These are phyloP conservation scores for Plebejus argus DNA, from an alignment of 2,888 invertebrate species.

Conservation along the genomic window DNA sequence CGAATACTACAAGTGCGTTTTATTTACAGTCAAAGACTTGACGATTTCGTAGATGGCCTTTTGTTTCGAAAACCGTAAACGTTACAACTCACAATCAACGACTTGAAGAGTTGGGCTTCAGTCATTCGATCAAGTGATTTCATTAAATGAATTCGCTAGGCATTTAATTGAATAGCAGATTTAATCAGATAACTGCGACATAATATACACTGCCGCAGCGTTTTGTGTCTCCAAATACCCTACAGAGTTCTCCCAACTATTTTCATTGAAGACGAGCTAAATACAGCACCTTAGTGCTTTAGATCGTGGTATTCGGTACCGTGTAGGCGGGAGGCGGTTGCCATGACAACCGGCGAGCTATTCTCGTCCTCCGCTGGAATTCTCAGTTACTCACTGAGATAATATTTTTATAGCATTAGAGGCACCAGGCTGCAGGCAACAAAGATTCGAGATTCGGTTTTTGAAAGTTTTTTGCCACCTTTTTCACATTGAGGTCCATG, in stretches of 20 bases:
- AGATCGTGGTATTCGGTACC: conserved; percentile 15
- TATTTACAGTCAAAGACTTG: too few species aligned
- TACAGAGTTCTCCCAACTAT: not conserved
- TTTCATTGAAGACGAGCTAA: not conserved
- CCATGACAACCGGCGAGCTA: conserved; percentile 54
- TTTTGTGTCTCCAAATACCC: not conserved
- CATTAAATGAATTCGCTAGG: too few species aligned
- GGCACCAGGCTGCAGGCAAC: too few species aligned
- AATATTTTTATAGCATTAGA: not conserved
- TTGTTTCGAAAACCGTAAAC: too few species aligned
- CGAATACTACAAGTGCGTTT: too few species aligned
- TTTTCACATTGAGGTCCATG: not conserved
- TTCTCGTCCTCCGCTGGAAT: conserved; percentile 44
- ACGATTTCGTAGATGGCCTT: too few species aligned
- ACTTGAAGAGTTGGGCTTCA: too few species aligned
- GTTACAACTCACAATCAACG: too few species aligned
- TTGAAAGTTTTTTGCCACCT: not conserved
- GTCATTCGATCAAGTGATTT: too few species aligned
- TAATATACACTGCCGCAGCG: not conserved
- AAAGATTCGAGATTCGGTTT: not conserved
- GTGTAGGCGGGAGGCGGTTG: conserved; percentile 55
- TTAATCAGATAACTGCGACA: too few species aligned
- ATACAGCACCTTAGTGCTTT: not conserved
- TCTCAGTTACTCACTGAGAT: conserved; percentile 33
- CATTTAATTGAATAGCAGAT: too few species aligned